These are phyloP conservation scores for Eilema caniola DNA, from an alignment of 2,888 invertebrate species.

Conservation along the genomic window DNA sequence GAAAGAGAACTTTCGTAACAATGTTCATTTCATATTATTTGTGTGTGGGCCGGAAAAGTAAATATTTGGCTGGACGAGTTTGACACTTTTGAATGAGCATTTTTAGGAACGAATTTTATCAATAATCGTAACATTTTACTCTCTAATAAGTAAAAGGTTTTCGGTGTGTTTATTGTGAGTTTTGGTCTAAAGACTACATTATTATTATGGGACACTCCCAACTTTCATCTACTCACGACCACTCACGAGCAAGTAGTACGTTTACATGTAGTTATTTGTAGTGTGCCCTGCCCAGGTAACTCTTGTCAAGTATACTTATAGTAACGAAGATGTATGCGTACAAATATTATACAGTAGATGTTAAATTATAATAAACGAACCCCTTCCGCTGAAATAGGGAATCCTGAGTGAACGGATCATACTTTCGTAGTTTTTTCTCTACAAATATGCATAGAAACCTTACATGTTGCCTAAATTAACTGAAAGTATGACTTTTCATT, in stretches of 20 bases:
- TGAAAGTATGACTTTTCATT: too few species aligned
- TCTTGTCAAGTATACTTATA: not conserved
- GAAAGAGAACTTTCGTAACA: not conserved
- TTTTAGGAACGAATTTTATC: too few species aligned
- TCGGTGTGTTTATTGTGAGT: too few species aligned
- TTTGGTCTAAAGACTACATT: not conserved
- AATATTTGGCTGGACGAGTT: not conserved
- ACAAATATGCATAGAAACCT: too few species aligned
- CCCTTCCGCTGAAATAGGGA: slow-evolving; percentile 23
- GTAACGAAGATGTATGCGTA: not conserved
- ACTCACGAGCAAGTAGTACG: not conserved
- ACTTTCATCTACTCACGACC: not conserved
- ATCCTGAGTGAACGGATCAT: too few species aligned
- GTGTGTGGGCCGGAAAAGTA: not conserved
- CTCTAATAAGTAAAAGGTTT: too few species aligned
- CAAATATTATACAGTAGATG: not conserved
- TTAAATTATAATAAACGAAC: slow-evolving; percentile 10
- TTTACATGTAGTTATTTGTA: not conserved
- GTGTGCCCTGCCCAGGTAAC: not conserved
- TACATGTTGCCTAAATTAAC: too few species aligned
- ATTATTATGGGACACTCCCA: not conserved
- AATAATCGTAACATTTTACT: too few species aligned
- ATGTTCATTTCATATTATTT: not conserved
- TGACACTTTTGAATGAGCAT: not conserved
- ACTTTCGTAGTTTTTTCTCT: too few species aligned